Percentiles rank a stretch among this genome's conserved stretches.
Conservation (phyloP, 1,140 invertebrate genomes). For the Lucilia sericata region DNA sequence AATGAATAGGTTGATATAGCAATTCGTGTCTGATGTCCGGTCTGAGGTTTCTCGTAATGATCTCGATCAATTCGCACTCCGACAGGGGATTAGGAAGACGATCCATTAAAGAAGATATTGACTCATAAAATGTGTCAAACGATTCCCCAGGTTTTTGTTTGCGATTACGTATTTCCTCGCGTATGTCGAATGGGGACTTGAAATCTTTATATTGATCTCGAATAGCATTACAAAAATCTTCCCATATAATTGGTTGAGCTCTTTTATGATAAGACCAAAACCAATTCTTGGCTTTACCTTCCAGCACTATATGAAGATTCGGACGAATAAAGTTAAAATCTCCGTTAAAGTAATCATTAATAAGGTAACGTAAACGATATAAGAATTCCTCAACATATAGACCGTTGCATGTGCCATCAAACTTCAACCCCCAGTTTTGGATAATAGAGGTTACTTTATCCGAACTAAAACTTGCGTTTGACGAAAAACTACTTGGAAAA, state of each 20-base stretch:
- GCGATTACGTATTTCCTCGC: no score
- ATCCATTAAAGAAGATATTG: no score
- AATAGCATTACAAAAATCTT: background rate
- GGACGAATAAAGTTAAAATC: background rate
- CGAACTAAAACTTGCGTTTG: background rate
- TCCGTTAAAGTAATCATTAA: background rate
- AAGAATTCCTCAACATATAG: conserved; percentile 28
- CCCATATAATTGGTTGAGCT: background rate
- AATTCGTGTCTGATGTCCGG: conserved; percentile 38
- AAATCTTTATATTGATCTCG: background rate
- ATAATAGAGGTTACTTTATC: no score
- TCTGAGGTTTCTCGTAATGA: background rate
- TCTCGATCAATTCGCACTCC: conserved; percentile 1
- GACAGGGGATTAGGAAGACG: background rate
- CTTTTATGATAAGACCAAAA: conserved; percentile 7
- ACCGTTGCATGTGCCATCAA: background rate
- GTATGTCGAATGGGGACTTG: no score
- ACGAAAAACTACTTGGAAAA: background rate
- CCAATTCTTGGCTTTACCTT: background rate
- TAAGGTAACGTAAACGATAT: background rate
- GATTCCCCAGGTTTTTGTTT: no score
- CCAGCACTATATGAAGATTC: conserved; percentile 28
- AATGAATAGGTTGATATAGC: conserved; percentile 31
- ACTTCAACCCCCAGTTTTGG: no score
- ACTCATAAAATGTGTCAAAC: no score